Percentiles rank a stretch among this genome's conserved stretches.
These are phyloP conservation scores for Drosophila littoralis DNA, from an alignment of 1,140 invertebrate species.

Conservation along the genomic window DNA sequence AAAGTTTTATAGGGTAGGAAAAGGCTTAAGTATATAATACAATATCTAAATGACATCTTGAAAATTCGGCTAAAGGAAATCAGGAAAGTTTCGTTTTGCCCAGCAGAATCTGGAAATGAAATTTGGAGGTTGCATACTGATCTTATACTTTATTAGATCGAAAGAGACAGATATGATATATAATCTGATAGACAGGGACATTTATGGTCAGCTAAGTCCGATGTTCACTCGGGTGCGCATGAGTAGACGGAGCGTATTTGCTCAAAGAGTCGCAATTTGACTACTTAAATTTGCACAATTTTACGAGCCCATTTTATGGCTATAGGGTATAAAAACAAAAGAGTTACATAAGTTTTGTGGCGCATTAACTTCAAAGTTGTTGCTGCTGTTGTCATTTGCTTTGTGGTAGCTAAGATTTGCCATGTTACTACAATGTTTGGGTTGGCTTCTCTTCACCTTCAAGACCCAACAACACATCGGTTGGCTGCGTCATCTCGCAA, in stretches of 20 bases:
- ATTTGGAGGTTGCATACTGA: too few relatives aligned
- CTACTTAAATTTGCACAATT: neutral
- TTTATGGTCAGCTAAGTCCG: too few relatives aligned
- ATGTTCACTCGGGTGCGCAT: neutral
- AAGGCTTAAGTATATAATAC: too few relatives aligned
- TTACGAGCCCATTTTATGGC: neutral
- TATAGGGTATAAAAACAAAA: conserved; percentile 6
- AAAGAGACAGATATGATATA: too few relatives aligned
- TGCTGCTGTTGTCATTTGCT: conserved; percentile 25
- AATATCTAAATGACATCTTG: too few relatives aligned
- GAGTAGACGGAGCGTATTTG: neutral
- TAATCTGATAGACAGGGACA: neutral
- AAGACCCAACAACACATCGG: conserved; percentile 9
- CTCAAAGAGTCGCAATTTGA: neutral
- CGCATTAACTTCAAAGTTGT: conserved; percentile 24
- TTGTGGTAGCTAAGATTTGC: conserved; percentile 32
- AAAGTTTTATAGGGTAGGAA: too few relatives aligned
- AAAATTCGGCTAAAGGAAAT: too few relatives aligned
- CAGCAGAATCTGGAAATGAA: too few relatives aligned
- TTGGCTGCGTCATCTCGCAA: conserved; percentile 38
- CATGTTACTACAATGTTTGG: conserved; percentile 34
- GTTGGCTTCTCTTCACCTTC: conserved; percentile 29
- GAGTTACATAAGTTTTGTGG: conserved; percentile 20
- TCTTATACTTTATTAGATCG: too few relatives aligned
- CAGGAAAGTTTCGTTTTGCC: too few relatives aligned